Conservation (phyloP, 2,888 invertebrate species). For the Tuta absoluta region DNA sequence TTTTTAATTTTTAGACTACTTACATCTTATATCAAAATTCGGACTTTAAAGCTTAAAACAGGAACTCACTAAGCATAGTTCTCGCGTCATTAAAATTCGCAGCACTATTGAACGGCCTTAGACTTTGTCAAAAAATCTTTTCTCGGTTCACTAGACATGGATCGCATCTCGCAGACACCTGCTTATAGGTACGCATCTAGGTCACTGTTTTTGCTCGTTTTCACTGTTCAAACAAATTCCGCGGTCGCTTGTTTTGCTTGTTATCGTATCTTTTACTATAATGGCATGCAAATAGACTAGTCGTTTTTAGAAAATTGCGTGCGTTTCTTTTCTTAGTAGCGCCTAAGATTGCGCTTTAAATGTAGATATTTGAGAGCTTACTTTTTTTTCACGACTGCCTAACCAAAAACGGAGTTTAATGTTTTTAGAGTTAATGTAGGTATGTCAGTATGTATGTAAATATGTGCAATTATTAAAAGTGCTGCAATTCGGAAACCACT, state of each 20-base stretch:
- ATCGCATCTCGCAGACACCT: constrained; percentile 55
- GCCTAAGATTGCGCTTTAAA: not conserved
- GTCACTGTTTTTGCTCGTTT: constrained; percentile 65
- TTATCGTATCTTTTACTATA: constrained; percentile 1
- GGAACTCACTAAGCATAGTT: not conserved
- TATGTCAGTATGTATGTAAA: no score
- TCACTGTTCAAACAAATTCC: constrained; percentile 65
- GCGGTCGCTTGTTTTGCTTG: not conserved
- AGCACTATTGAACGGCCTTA: constrained; percentile 38
- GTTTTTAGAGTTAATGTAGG: no score
- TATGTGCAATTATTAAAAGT: no score
- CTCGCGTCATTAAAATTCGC: not conserved
- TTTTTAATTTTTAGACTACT: not conserved
- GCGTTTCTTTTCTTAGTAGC: not conserved
- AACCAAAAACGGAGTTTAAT: no score
- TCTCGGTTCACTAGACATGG: constrained; percentile 53
- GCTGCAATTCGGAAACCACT: no score
- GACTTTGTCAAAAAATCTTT: constrained; percentile 49
- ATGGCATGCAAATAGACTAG: constrained; percentile 8
- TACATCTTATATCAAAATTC: no score
- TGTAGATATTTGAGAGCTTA: no score
- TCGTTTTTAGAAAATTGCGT: not conserved
- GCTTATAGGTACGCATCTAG: constrained; percentile 57
- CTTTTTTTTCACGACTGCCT: no score
- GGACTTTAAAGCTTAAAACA: no score